phyloP scores from a whole-genome alignment of 2,888 invertebrate genomes.

The Drosophila robusta region DNA sequence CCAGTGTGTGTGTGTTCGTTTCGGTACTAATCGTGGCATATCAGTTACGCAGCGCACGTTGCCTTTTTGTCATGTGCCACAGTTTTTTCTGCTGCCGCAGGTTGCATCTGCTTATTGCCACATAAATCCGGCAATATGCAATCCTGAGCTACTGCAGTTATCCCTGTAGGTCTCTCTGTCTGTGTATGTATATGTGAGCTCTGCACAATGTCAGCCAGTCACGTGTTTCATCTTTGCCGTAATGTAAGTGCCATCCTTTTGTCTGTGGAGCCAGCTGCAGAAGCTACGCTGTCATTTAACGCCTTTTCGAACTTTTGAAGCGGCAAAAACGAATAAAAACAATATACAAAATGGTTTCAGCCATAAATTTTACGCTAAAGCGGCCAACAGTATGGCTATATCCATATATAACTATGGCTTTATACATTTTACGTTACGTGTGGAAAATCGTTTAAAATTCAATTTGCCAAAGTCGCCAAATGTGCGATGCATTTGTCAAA shows the following conservation, averaged over 20 bases:
- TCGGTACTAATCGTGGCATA: slow-evolving; percentile 70
- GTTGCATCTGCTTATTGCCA: slow-evolving; percentile 79
- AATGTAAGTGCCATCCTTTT: slow-evolving; percentile 59
- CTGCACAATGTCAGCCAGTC: slow-evolving; percentile 47
- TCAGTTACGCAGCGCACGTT: slow-evolving; percentile 75
- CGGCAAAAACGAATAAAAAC: slow-evolving; percentile 21
- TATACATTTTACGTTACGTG: slow-evolving; percentile 35
- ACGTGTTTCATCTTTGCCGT: slow-evolving; percentile 71
- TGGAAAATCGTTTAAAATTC: slow-evolving; percentile 61
- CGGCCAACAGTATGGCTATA: slow-evolving; percentile 31
- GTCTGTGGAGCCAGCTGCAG: slow-evolving; percentile 37
- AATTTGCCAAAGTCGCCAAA: slow-evolving; percentile 59
- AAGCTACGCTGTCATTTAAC: slow-evolving; percentile 45
- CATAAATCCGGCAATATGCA: slow-evolving; percentile 75
- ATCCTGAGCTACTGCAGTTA: slow-evolving; percentile 51
- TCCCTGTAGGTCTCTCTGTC: slow-evolving; percentile 15
- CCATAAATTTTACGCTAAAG: slow-evolving; percentile 39
- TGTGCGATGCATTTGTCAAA: slow-evolving; percentile 48
- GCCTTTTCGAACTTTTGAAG: slow-evolving; percentile 29
- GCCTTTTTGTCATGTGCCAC: slow-evolving; percentile 50
- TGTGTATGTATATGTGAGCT: slow-evolving; percentile 22
- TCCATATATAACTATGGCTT: slow-evolving; percentile 31
- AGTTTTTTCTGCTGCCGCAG: slow-evolving; percentile 49
- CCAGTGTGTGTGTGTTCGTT: slow-evolving; percentile 6
- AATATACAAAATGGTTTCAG: slow-evolving; percentile 36